Evolutionary conservation across 2,113 vertebrate genomes (phyloP), one percentile per base, ranked within the genome.

Genomic region (Nothobranchius kuhntae): DNA sequence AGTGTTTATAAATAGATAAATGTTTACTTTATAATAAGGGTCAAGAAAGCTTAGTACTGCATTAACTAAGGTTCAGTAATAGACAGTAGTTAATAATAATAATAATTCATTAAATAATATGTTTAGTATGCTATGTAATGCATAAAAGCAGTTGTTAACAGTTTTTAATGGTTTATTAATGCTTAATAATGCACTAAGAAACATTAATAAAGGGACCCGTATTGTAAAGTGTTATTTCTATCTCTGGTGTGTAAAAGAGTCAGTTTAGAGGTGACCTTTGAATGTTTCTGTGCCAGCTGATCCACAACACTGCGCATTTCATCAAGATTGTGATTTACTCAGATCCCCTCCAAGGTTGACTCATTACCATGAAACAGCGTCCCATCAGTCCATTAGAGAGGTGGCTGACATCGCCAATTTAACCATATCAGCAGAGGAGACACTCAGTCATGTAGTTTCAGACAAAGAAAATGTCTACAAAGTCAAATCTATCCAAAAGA

Each of bases 301-400:
- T 77, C 26, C 63, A 44, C 65, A 54, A 59, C 65, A 7, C 71
- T 67, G 65, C 52, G 70, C 14, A 53, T 80, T 77, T 81, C 45
- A 77, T 71, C 53, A 55, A 68, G 69, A 68, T 72, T 48, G 48
- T 42, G 61, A 53, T 60, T 65, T 71, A 51, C 55, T 62, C 26
- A 68, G n/a, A 7, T 68, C 47, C 24, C 26, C 13, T 45, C 30
- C 11, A 51, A 45, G 73, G 67, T 58, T 67, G 13, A 13, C 67
- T 78, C 71, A 70, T 87, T 76, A 74, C 70, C 1, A 26, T 53
- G 55, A 72, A 54, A 74, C 65, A 13, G 50, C 74, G 63, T 77
- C 55, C 38, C 81, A 64, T 60, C 68, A 70, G 63, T 85, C 70
- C 51, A 70, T 81, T 79, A 82, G 71, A 4, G 35, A 45, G 65